Evolutionary conservation across 35 echinoderm and acorn worm genomes (phyloP).

Genomic region (Diadema setosum): DNA sequence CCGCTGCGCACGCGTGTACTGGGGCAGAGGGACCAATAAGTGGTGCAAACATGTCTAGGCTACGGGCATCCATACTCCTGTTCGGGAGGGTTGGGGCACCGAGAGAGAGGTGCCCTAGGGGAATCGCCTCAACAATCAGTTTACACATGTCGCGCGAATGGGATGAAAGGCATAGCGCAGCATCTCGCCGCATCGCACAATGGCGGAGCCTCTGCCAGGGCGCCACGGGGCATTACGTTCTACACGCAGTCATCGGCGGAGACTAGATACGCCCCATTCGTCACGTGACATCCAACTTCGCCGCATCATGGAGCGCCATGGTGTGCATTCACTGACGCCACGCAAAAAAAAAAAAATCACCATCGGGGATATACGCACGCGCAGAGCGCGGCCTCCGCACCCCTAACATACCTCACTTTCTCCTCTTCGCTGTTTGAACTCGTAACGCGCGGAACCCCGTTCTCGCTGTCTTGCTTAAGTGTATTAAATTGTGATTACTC

Average conservation of each 20-base stretch:
- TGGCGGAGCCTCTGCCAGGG: background rate
- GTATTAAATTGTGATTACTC: slow-evolving; percentile 83
- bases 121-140: slow-evolving; percentile 25
- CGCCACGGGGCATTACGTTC: background rate
- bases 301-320: background rate
- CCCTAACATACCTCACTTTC: slow-evolving; percentile 5
- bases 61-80: no score
- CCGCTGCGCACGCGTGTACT: background rate
- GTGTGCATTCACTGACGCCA: background rate
- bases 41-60: background rate
- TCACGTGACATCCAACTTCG: no score
- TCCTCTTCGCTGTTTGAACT: background rate
- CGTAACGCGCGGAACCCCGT: slow-evolving; percentile 36
- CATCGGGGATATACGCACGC: background rate
- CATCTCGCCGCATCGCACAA: background rate
- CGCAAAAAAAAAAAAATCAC: background rate
- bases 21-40: background rate
- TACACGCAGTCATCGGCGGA: background rate
- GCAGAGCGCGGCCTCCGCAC: background rate
- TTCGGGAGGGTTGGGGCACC: background rate
- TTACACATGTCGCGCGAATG: slow-evolving; percentile 54
- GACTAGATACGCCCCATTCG: background rate
- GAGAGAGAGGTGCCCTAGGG: background rate
- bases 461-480: slow-evolving; percentile 60
- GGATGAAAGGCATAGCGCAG: background rate